phyloP scores from a whole-genome alignment of 2,113 vertebrate genomes.

The Malurus elegans region DNA sequence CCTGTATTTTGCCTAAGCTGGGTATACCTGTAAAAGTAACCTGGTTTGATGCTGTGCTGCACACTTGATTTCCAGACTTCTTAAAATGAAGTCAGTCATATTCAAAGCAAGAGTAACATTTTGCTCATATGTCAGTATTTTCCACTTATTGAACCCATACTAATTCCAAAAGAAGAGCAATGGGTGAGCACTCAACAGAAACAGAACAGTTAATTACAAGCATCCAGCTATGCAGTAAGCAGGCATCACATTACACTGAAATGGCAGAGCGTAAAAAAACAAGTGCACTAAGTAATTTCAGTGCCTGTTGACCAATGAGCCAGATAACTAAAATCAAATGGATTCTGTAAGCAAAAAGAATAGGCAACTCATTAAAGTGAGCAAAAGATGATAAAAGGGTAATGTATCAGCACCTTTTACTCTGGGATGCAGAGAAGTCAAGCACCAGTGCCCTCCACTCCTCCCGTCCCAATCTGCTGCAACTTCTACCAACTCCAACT shows the following conservation, averaged over 20 bases:
- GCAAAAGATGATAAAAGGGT: not conserved
- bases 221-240: not conserved
- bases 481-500: not conserved
- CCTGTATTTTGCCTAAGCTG: not conserved
- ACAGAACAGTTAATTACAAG: not conserved
- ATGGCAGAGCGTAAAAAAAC: not conserved
- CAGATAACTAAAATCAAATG: constrained; percentile 38
- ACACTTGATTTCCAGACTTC: not conserved
- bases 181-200: not conserved
- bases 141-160: not conserved
- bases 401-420: not conserved
- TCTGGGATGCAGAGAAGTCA: not conserved
- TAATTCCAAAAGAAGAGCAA: not conserved
- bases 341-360: not conserved
- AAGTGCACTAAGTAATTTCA: constrained; percentile 1
- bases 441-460: not conserved
- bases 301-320: not conserved
- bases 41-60: not conserved
- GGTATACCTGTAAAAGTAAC: not conserved
- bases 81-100: not conserved
- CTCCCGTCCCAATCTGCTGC: not conserved
- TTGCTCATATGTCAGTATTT: not conserved
- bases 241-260: not conserved
- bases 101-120: not conserved
- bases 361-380: not conserved